Conservation (phyloP, 2,113 vertebrate genomes). For the Myiopsitta monachus region DNA sequence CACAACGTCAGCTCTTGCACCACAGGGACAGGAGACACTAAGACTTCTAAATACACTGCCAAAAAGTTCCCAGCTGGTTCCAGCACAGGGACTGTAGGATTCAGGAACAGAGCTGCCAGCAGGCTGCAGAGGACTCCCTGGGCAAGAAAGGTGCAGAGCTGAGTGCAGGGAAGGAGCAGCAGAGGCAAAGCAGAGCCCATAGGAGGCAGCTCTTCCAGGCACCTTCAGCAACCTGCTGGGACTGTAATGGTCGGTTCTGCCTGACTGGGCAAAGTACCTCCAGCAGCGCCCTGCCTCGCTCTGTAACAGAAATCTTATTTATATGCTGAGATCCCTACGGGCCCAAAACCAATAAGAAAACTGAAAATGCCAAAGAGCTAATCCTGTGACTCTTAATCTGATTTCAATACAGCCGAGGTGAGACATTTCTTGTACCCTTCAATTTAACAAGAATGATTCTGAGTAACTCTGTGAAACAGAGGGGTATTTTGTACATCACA, state of each 20-base stretch:
- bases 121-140: background rate
- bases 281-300: background rate
- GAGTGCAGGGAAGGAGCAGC: background rate
- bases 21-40: background rate
- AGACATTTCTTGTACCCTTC: background rate
- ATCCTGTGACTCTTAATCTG: background rate
- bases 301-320: background rate
- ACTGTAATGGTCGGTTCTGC: background rate
- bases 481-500: background rate
- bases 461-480: background rate
- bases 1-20: background rate
- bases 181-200: background rate
- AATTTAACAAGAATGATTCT: background rate
- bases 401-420: background rate
- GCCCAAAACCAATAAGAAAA: background rate
- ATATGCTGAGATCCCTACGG: background rate
- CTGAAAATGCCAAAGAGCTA: background rate
- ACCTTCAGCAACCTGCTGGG: background rate
- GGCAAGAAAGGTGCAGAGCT: background rate
- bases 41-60: background rate
- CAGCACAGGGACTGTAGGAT: background rate
- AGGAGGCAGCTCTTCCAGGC: background rate
- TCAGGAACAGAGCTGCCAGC: background rate
- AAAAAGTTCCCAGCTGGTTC: background rate
- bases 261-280: rapidly evolving